A percentile compares a stretch with the other conserved stretches of the same genome.
phyloP scores from a whole-genome alignment of 2,797 vertebrate species.

The Hippopotamyrus pictus region DNA sequence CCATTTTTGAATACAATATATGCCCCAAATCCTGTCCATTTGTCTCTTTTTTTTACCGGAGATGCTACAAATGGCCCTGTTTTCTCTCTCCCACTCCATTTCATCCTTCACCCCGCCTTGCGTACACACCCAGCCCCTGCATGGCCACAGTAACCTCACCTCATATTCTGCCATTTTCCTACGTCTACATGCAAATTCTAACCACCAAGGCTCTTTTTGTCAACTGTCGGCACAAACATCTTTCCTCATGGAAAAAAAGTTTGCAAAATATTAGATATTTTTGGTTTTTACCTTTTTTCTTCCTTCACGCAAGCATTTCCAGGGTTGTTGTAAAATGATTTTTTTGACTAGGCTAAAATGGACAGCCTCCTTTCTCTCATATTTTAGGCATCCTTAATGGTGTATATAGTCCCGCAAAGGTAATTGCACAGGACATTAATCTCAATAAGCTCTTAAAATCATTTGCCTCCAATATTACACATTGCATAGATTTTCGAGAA shows the following conservation, averaged over 20 bases:
- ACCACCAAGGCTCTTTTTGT: neutral
- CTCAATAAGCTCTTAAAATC: neutral
- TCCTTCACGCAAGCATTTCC: neutral
- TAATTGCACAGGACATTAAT: neutral
- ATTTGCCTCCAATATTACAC: neutral
- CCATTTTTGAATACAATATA: conserved; percentile 55
- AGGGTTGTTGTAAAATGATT: neutral
- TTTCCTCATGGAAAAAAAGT: neutral
- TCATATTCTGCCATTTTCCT: neutral
- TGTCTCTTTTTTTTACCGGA: conserved; percentile 38
- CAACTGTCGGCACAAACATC: neutral
- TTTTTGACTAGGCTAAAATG: conserved; percentile 2
- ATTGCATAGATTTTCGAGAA: conserved; percentile 1
- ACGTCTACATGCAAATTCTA: neutral
- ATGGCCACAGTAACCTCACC: conserved; percentile 27
- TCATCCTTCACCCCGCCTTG: conserved; percentile 39
- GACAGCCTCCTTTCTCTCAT: neutral
- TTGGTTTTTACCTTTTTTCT: neutral
- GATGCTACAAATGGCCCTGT: conserved; percentile 46
- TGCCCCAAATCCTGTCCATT: conserved; percentile 50
- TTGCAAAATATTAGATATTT: neutral
- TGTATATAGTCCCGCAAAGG: neutral
- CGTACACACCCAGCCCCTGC: conserved; percentile 45
- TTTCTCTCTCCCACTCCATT: conserved; percentile 34
- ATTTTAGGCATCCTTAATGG: conserved; percentile 14